These are phyloP conservation scores for Hypomecis punctinalis DNA, from an alignment of 2,888 invertebrate species.

Conservation along the genomic window DNA sequence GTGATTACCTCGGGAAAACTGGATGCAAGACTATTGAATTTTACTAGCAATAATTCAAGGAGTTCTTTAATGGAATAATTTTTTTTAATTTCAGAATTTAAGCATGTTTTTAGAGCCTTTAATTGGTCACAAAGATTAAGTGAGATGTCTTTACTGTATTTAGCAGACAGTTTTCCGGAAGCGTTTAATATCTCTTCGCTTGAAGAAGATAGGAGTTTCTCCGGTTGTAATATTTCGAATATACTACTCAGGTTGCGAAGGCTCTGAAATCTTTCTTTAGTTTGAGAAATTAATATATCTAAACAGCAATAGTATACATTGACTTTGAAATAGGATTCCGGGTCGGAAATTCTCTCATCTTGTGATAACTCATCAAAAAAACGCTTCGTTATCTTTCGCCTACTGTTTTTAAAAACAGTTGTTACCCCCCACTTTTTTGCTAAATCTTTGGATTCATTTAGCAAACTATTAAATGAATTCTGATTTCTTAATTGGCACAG, in stretches of 20 bases:
- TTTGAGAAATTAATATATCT: conserved; percentile 43
- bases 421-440: too few relatives aligned
- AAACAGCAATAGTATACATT: conserved; percentile 44
- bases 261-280: conserved; percentile 41
- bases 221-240: too few relatives aligned
- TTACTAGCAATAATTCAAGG: conserved; percentile 43
- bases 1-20: conserved; percentile 17
- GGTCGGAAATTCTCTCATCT: conserved; percentile 42
- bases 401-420: too few relatives aligned
- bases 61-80: conserved; percentile 47
- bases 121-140: conserved; percentile 46
- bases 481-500: conserved; percentile 42
- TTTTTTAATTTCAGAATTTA: conserved; percentile 46
- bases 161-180: conserved; percentile 39
- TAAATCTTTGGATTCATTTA: conserved; percentile 41
- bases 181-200: conserved; percentile 41
- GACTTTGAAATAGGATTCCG: conserved; percentile 44
- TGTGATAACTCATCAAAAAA: too few relatives aligned
- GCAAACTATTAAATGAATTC: conserved; percentile 42
- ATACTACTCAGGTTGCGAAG: conserved; percentile 31
- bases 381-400: too few relatives aligned
- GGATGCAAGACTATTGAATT: conserved; percentile 26
- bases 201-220: conserved; percentile 51
- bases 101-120: too few relatives aligned
- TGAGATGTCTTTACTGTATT: conserved; percentile 37